Base-by-base conservation (phyloP, 2,888 invertebrate species). In the Drosophila anomalata region DNA sequence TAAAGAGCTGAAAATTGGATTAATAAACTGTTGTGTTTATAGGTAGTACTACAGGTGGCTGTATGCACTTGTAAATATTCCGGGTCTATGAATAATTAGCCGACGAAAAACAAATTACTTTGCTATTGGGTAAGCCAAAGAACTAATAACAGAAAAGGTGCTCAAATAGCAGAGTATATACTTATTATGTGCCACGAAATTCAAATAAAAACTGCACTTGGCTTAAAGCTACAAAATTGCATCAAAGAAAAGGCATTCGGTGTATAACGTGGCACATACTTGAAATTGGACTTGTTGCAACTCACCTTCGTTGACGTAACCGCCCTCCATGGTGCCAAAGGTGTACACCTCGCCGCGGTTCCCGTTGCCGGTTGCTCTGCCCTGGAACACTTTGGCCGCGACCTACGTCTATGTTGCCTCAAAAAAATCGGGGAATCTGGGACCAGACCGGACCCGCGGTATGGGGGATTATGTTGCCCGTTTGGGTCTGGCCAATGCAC, bases 301-400 rank as follows among this genome's bases (percentile, higher is more conserved):
- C 90, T 90, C 87, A 91, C 91, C 91, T 91, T 91, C 91, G 76
- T 91, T 91, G 78, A 91, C 90, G 76, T 91, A 91, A 79, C 91
- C 91, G 77, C 91, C 90, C 73, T 91, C 91, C 91, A 91, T 91
- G 80, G 89, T 91, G 82, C 90, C 90, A 73, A 90, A 90, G 58
- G 90, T 87, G 78, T 90, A 90, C 89, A 90, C 89, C 81, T 84
- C 88, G 89, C 75, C 85, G 77, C 87, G 75, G 70, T 69, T 78
- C 59, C 67, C 71, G n/a, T 57, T 84, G 59, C 63, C 66, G 12
- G 33, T 33, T 31, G 51, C 51, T 65, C 39, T 65, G 63, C 41
- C 78, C 52, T 78, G 66, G 59, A 79, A 72, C 76, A 85, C 79
- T 73, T 84, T 87, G 87, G 82, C 87, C 82, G 75, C 87, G 87